Conservation (phyloP, 2,797 vertebrate species). For the Antrozous pallidus region DNA sequence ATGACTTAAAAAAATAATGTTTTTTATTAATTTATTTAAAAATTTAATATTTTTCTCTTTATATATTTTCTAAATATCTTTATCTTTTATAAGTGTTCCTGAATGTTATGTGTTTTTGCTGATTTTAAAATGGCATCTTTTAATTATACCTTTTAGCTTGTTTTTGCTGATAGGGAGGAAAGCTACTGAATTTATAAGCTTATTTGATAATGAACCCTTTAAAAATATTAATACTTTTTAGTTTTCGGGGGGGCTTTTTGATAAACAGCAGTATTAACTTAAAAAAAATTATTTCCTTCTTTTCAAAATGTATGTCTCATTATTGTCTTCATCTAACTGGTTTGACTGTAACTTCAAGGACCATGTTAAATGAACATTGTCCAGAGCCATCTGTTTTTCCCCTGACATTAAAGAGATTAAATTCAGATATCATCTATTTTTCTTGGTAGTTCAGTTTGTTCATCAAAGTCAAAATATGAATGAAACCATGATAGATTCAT, state of each 20-base stretch:
- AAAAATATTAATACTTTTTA: not conserved
- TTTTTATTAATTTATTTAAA: not conserved
- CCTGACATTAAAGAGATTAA: slow-evolving; percentile 16
- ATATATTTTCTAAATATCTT: not conserved
- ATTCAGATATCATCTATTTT: slow-evolving; percentile 12
- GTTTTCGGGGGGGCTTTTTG: not conserved
- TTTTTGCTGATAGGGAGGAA: not conserved
- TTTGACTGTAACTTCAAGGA: slow-evolving; percentile 40
- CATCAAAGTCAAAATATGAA: too few species aligned
- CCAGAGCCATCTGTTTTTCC: slow-evolving; percentile 9
- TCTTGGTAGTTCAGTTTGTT: too few species aligned
- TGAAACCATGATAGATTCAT: too few species aligned
- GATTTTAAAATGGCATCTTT: not conserved
- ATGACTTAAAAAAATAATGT: not conserved
- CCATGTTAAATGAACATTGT: not conserved
- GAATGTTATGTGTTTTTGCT: not conserved
- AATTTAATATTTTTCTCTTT: not conserved
- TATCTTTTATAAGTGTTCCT: slow-evolving; percentile 1
- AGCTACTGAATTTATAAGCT: not conserved
- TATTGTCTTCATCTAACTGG: not conserved
- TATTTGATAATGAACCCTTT: slow-evolving; percentile 41
- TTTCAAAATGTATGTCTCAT: not conserved
- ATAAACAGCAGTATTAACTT: not conserved
- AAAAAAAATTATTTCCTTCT: not conserved
- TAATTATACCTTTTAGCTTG: not conserved